A percentile compares a stretch with the other conserved stretches of the same genome.
These are phyloP conservation scores for Heteromormyrus szaboi DNA, from an alignment of 2,797 vertebrate genomes.

Conservation along the genomic window DNA sequence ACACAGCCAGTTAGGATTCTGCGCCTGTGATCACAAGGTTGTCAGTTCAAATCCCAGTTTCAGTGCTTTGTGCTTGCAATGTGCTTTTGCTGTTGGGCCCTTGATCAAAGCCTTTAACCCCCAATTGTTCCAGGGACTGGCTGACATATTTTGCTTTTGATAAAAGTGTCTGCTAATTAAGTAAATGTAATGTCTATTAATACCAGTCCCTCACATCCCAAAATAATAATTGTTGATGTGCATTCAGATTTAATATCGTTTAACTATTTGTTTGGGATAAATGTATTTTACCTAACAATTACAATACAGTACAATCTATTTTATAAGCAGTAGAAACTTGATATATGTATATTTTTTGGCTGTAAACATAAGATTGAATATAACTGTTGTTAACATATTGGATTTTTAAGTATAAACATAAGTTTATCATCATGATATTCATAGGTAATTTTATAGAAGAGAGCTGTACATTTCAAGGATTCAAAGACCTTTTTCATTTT, in stretches of 20 bases:
- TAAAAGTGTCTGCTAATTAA: not conserved
- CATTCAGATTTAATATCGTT: not conserved
- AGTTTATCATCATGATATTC: not conserved
- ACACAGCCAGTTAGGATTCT: not conserved
- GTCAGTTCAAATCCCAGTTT: not conserved
- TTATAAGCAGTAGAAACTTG: not conserved
- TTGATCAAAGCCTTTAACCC: not conserved
- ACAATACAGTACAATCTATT: not conserved
- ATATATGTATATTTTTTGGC: not conserved
- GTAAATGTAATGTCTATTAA: not conserved
- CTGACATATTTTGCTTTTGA: not conserved
- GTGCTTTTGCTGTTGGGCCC: not conserved
- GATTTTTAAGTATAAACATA: not conserved
- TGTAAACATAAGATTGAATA: not conserved
- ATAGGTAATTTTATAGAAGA: not conserved
- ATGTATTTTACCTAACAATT: not conserved
- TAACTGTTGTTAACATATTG: not conserved
- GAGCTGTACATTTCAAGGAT: not conserved
- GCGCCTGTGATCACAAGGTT: not conserved
- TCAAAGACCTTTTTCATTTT: not conserved
- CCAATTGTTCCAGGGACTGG: not conserved
- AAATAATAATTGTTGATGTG: not conserved
- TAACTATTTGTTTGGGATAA: not conserved
- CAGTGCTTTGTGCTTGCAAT: not conserved
- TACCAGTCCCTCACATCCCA: not conserved